A percentile compares a stretch with the other conserved stretches of the same genome.
Evolutionary conservation across 2,888 invertebrate genomes (phyloP).

Genomic region (Ennomos erosarius): DNA sequence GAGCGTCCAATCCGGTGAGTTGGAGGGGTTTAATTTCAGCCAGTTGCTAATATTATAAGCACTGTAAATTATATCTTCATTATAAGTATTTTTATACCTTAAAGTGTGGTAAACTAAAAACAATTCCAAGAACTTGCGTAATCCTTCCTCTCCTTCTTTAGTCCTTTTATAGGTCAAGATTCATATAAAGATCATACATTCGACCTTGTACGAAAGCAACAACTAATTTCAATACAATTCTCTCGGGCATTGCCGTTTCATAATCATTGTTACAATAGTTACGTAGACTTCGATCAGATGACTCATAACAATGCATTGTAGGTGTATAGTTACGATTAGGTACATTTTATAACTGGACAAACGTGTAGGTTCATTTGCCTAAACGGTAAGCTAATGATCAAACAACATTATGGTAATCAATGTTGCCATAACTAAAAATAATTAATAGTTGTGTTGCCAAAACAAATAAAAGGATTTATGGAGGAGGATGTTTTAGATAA

Average conservation of each 20-base stretch:
- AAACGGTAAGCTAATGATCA: neutral
- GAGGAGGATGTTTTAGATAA: too few relatives aligned
- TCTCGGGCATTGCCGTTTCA: constrained; percentile 11
- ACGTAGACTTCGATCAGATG: constrained; percentile 9
- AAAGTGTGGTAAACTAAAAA: too few relatives aligned
- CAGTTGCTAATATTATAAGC: too few relatives aligned
- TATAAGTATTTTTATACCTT: too few relatives aligned
- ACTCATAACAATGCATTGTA: constrained; percentile 10
- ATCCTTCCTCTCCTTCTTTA: neutral
- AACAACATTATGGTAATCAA: neutral
- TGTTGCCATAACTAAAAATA: too few relatives aligned
- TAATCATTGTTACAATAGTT: constrained; percentile 19
- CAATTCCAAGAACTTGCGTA: too few relatives aligned
- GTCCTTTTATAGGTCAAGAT: constrained; percentile 13
- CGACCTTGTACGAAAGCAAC: constrained; percentile 21
- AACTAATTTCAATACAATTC: constrained; percentile 17
- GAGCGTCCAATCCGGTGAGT: too few relatives aligned
- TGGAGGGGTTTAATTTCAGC: too few relatives aligned
- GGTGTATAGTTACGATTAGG: constrained; percentile 1
- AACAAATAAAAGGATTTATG: too few relatives aligned
- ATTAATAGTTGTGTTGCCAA: too few relatives aligned
- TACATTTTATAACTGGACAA: neutral
- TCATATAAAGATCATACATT: neutral
- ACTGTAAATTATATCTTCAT: too few relatives aligned
- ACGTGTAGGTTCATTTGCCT: constrained; percentile 1